A percentile compares a stretch with the other conserved stretches of the same genome.
Evolutionary conservation across 2,888 invertebrate genomes (phyloP).

Genomic region (Amphipoea oculea): DNA sequence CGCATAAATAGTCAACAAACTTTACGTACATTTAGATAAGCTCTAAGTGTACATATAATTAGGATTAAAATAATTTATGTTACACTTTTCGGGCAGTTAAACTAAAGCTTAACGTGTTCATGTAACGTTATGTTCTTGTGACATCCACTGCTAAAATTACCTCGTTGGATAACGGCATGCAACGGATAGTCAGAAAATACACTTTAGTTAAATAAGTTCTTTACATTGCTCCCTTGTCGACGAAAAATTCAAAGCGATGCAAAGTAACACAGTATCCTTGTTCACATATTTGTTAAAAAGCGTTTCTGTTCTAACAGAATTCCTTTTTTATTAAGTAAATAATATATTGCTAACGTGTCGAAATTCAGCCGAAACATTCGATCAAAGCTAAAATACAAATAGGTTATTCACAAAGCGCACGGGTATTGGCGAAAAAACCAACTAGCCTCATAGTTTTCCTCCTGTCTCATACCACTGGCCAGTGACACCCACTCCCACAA

Average conservation of each 20-base stretch:
- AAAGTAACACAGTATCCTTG: background rate
- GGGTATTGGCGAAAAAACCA: constrained; percentile 82
- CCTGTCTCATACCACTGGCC: constrained; percentile 63
- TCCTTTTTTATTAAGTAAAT: constrained; percentile 7
- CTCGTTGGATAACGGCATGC: constrained; percentile 21
- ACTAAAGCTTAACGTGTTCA: constrained; percentile 10
- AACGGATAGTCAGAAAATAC: constrained; percentile 22
- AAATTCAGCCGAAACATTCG: constrained; percentile 51
- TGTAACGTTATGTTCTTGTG: constrained; percentile 21
- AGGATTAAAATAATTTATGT: constrained; percentile 31
- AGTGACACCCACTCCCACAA: constrained; percentile 77
- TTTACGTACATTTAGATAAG: constrained; percentile 19
- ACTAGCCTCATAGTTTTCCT: constrained; percentile 69
- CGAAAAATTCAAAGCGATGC: constrained; percentile 30
- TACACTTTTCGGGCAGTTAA: constrained; percentile 16
- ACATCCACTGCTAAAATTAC: constrained; percentile 27
- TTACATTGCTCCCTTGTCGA: constrained; percentile 36
- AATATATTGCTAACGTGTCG: constrained; percentile 27
- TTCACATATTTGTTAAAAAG: constrained; percentile 12
- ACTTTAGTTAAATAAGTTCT: constrained; percentile 34
- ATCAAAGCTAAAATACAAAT: constrained; percentile 77
- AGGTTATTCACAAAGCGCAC: constrained; percentile 79
- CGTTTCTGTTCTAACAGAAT: background rate
- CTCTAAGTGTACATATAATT: constrained; percentile 15
- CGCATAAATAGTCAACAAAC: constrained; percentile 72